Base-by-base conservation (phyloP, 2,797 vertebrate genomes). In the Sebastes goodei region DNA sequence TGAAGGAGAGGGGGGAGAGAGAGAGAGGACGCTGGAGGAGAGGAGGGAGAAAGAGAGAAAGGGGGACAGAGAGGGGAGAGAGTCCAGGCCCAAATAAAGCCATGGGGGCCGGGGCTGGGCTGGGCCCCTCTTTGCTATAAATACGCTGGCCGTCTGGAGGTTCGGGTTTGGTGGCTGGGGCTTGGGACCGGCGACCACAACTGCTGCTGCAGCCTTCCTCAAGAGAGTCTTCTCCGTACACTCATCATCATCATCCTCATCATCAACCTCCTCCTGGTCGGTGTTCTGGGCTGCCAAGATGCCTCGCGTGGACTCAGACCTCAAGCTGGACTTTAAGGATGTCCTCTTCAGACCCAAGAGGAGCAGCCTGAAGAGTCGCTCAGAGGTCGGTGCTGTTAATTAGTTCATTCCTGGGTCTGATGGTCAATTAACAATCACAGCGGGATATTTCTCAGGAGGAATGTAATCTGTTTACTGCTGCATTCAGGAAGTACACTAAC, bases 301-400 rank as follows among this genome's bases (percentile, higher is more conserved):
- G 98, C 97, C 98, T 84, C 97, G 97, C 10, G 96, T 99, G 83
- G 98, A 99, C 71, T 94, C 95, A 20, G 98, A 99, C 93, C 96
- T 99, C 90, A 99, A 99, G 87, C 94, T 99, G 94, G 98, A 99
- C 97, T 99, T 99, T 91, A 99, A 99, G 93, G 98, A 99, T 95
- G 98, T 99, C 85, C 96, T 99, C 82, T 96, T 99, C 85, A 96
- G 98, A 94, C 98, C 98, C 79, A 99, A 99, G 86, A 95, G 98
- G 88, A 99, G 98, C 96, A 99, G 98, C 94, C 96, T 99, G 82
- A 97, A 96, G 94, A 99, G 98, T 93, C 96, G 98, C 94, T 96
- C 98, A 52, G 98, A 99, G 98, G 98, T 99, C 9, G 14, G 93
- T 90, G 71, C 71, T 23, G 27, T 76, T 59, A 12, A 69, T 77